phyloP scores from a whole-genome alignment of 1,140 invertebrate species.

The Hydropsyche tenuis region DNA sequence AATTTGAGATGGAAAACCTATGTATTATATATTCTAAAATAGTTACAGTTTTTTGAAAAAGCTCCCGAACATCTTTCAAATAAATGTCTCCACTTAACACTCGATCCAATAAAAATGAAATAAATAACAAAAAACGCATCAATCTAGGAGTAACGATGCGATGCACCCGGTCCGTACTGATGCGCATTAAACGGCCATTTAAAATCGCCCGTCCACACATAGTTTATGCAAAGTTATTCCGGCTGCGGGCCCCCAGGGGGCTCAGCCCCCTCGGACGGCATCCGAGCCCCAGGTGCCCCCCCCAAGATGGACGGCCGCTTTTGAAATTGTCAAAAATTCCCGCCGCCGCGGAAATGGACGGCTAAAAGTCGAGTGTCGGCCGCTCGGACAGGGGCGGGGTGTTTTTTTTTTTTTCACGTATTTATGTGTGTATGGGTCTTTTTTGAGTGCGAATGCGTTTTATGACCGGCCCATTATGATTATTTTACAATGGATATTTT shows the following conservation, averaged over 20 bases:
- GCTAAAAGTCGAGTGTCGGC: neutral
- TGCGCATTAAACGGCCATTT: constrained; percentile 28
- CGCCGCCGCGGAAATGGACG: neutral
- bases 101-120: too few relatives aligned
- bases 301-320: too few relatives aligned
- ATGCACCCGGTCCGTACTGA: neutral
- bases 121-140: neutral
- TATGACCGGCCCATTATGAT: too few relatives aligned
- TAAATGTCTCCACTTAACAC: too few relatives aligned
- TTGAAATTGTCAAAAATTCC: neutral
- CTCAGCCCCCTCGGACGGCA: too few relatives aligned
- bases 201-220: constrained; percentile 23
- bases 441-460: too few relatives aligned
- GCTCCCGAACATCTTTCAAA: too few relatives aligned
- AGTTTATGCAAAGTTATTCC: constrained; percentile 36
- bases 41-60: too few relatives aligned
- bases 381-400: neutral
- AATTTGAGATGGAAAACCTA: too few relatives aligned
- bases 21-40: too few relatives aligned
- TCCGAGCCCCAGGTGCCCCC: neutral
- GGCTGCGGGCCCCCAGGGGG: neutral
- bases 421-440: too few relatives aligned
- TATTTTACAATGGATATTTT: too few relatives aligned
- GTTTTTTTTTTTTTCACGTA: neutral
- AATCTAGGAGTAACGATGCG: neutral